Evolutionary conservation across 2,797 vertebrate species (phyloP).

Genomic region (Cynodonichthys magdalenae): DNA sequence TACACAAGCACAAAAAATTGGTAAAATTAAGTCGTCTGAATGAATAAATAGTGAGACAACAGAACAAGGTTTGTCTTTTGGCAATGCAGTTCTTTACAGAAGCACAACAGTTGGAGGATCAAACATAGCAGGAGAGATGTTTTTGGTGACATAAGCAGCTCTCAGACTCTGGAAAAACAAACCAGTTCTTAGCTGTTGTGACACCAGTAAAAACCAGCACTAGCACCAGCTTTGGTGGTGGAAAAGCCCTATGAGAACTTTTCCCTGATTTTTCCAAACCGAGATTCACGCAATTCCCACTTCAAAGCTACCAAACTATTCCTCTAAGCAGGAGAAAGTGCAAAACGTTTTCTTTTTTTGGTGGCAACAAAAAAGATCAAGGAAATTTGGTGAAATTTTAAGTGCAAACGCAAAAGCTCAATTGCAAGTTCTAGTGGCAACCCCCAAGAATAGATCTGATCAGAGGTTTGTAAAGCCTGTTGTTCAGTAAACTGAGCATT

Average conservation of each 20-base stretch:
- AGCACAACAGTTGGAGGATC: no score
- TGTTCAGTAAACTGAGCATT: constrained; percentile 46
- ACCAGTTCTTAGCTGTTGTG: not conserved
- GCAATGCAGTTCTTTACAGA: no score
- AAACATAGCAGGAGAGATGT: no score
- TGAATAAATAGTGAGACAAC: no score
- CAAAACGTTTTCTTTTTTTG: not conserved
- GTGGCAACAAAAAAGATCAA: not conserved
- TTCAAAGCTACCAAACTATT: not conserved
- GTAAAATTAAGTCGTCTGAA: no score
- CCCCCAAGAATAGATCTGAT: constrained; percentile 10
- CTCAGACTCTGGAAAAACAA: no score
- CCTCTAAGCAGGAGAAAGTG: not conserved
- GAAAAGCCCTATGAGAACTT: not conserved
- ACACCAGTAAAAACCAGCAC: not conserved
- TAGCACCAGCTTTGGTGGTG: not conserved
- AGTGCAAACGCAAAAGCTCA: not conserved
- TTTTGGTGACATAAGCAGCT: no score
- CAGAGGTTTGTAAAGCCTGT: constrained; percentile 11
- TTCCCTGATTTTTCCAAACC: not conserved
- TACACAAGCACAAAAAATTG: not conserved
- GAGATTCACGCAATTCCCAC: not conserved
- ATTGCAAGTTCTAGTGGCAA: not conserved
- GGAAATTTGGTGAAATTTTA: not conserved
- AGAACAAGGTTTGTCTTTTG: no score